Base-by-base conservation (phyloP, 1,140 invertebrate species). In the Zaprionus taronus region DNA sequence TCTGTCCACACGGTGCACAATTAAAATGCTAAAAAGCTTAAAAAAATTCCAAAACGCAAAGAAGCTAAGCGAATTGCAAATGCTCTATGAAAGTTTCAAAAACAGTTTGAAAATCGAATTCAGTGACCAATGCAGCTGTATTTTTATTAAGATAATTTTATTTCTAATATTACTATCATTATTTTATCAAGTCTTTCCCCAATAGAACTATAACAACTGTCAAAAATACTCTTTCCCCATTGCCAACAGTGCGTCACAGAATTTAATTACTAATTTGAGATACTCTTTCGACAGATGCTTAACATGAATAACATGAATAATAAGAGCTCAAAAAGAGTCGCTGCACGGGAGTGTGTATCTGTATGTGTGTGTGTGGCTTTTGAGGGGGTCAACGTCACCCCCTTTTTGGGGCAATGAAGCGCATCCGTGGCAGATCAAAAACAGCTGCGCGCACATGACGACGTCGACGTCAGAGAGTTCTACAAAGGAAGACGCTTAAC, bases 21-120 rank as follows among this genome's bases (percentile, higher is more conserved):
- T 90, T 90, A 90, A 85, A 85, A 90, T 76, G 79, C 79, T 85
- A 85, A 91, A 90, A 81, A 85, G 76, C 71, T 41, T 61, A 31
- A 15, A 56, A 53, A 73, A 57, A 64, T 58, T 58, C 49, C 70
- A 62, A 34, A 20, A 1, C 2, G 4, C 2, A 12, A 28, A 15
- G 2, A 2, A 22, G 7, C 15, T 4, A 0, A 44, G 49, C 53
- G 60, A 75, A 53, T 70, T 2, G 14, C n/a, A 17, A 41, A 75
- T 87, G 11, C 65, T 47, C 72, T 80, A 15, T 12, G 5, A 17
- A 15, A 20, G 2, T 6, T 38, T 24, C 0, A 11, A 17, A 57
- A 34, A 34, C 2, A 34, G 3, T 34, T 34, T 34, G 9, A 34
- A 34, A 34, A 11, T 4, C 9, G 0, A 9, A 34, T 11, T 11